Evolutionary conservation across 2,113 vertebrate genomes (phyloP), one percentile per base, ranked within the genome.

Genomic region (Mungos mungo): DNA sequence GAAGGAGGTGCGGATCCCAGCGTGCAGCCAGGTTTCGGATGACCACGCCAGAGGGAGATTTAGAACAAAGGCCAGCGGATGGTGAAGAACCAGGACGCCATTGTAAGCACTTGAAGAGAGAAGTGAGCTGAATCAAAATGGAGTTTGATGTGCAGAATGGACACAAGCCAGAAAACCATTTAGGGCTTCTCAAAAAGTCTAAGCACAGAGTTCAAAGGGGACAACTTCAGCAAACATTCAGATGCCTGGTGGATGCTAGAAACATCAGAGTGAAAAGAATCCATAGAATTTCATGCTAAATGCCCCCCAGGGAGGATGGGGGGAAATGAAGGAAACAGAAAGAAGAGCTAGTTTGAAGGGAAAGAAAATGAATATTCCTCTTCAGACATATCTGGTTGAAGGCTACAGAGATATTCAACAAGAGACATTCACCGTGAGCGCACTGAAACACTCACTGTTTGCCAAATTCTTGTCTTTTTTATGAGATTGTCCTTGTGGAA

Each of bases 381-480:
- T 54, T 89, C 50, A 65, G 66, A 54, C 13, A 10, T 31, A 71
- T 3, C 47, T 27, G 14, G 12, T 12, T 38, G 29, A 63, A 72
- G 21, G 16, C 41, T 71, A 31, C 45, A 63, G 21, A 87, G 29
- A 52, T 8, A 54, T 33, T 15, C 31, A 82, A 52, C 16, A 66
- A n/a, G 41, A 60, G 29, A 68, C 81, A 87, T 29, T n/a, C 38
- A 91, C 76, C 65, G 96, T 38, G 27, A 85, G 86, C 38, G 0
- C 69, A 95, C 54, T 79, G n/a, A 65, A 82, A 35, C 47, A 93
- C 93, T 87, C 71, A 41, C 38, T n/a, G 7, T 95, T 93, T 96
- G 71, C 57, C 96, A 96, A 97, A 71, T 60, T 18, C 31, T 57
- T 94, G 87, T 93, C 87, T 31, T 93, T 72, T 18, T 93, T 72